These are phyloP conservation scores for Odontomyia ornata DNA, from an alignment of 2,888 invertebrate species.

Conservation along the genomic window DNA sequence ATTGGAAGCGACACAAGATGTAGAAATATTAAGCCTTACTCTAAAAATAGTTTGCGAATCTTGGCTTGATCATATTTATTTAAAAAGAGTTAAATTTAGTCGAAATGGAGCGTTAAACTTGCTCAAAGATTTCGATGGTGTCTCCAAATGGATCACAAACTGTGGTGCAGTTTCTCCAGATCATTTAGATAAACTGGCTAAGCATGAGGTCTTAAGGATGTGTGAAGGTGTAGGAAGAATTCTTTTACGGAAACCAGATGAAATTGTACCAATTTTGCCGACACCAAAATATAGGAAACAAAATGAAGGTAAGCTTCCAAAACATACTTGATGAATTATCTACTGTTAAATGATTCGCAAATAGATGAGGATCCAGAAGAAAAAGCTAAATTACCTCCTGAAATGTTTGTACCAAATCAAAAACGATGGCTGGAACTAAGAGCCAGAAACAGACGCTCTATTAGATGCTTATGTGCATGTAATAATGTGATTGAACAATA, in stretches of 20 bases:
- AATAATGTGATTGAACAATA: conserved; percentile 26
- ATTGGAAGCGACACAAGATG: conserved; percentile 78
- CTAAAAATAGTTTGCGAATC: conserved; percentile 85
- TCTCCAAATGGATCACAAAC: conserved; percentile 77
- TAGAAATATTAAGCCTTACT: conserved; percentile 78
- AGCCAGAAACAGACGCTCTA: conserved; percentile 65
- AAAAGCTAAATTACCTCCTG: conserved; percentile 81
- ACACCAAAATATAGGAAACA: conserved; percentile 57
- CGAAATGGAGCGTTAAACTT: conserved; percentile 81
- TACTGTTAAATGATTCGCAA: no score
- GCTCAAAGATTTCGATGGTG: conserved; percentile 82
- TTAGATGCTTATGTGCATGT: conserved; percentile 51
- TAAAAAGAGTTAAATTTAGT: conserved; percentile 83
- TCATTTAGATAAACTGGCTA: conserved; percentile 63
- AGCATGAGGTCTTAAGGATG: conserved; percentile 68
- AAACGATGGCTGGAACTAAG: conserved; percentile 86
- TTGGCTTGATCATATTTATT: conserved; percentile 87
- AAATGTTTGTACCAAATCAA: conserved; percentile 93
- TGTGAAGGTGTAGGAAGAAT: conserved; percentile 88
- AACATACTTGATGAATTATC: neutral
- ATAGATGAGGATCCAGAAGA: conserved; percentile 64
- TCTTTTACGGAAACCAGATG: conserved; percentile 81
- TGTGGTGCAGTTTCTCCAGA: conserved; percentile 68
- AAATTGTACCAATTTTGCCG: conserved; percentile 79
- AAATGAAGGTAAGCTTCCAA: conserved; percentile 51